Evolutionary conservation across 1,140 invertebrate genomes (phyloP).

Genomic region (Drosophila tristis): DNA sequence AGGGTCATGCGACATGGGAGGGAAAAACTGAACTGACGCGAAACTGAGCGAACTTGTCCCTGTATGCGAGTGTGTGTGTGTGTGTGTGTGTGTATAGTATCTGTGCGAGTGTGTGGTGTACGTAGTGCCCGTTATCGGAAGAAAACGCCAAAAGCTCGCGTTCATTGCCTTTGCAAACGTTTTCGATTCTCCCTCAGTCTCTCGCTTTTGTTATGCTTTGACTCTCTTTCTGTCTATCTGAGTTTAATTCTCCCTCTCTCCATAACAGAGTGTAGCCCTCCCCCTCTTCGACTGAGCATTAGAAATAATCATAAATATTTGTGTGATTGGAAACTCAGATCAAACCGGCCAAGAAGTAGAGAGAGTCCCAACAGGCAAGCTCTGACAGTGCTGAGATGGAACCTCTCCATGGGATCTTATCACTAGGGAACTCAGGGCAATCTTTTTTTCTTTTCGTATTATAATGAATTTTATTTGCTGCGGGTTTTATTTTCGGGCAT

Average conservation of each 20-base stretch:
- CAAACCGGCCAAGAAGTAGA: neutral
- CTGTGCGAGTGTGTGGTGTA: constrained; percentile 39
- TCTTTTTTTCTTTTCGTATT: constrained; percentile 37
- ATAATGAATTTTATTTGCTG: constrained; percentile 44
- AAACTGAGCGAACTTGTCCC: constrained; percentile 58
- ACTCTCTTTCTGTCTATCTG: constrained; percentile 4
- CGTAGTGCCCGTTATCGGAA: constrained; percentile 80
- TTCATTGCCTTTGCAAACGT: constrained; percentile 78
- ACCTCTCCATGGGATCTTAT: constrained; percentile 27
- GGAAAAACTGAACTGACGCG: constrained; percentile 70
- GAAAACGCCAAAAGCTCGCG: constrained; percentile 82
- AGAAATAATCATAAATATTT: constrained; percentile 16
- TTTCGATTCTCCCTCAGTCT: constrained; percentile 41
- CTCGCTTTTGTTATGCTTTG: constrained; percentile 1
- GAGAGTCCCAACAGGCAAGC: neutral
- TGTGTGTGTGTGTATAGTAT: constrained; percentile 20
- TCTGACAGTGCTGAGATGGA: neutral
- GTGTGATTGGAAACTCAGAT: constrained; percentile 16
- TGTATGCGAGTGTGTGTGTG: constrained; percentile 7
- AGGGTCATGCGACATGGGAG: constrained; percentile 83
- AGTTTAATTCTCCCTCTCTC: neutral
- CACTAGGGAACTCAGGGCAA: constrained; percentile 37
- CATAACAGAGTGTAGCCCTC: too few species aligned
- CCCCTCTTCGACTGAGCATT: constrained; percentile 30
- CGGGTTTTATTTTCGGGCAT: constrained; percentile 35